phyloP scores from a whole-genome alignment of 2,113 vertebrate genomes.

The Elanoides forficatus region DNA sequence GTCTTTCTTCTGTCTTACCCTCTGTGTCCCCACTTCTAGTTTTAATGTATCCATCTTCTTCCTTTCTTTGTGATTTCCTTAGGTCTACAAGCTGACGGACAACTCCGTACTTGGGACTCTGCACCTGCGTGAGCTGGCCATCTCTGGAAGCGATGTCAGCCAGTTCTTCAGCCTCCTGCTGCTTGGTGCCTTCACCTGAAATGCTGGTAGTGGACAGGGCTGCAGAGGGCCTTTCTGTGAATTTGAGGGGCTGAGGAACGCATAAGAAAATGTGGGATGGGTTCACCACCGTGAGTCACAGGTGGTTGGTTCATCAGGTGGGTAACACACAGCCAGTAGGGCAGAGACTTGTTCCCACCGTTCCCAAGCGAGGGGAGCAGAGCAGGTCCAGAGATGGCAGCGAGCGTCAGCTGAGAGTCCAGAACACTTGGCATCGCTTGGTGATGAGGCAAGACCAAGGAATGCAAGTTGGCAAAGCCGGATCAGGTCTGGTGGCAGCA shows the following conservation, averaged over 20 bases:
- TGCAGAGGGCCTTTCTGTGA: neutral
- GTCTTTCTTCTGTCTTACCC: neutral
- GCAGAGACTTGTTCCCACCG: rapidly evolving
- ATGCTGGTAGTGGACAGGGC: neutral
- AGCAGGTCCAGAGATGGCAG: neutral
- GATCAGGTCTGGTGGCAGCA: neutral
- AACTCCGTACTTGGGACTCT: neutral
- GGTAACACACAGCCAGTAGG: neutral
- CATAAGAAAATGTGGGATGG: rapidly evolving
- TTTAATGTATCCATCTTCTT: neutral
- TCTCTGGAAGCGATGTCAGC: neutral
- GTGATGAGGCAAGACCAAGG: neutral
- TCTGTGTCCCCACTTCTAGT: rapidly evolving
- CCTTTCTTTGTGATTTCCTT: neutral
- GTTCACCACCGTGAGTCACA: neutral
- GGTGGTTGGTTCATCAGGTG: neutral
- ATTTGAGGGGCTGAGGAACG: neutral
- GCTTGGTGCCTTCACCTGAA: neutral
- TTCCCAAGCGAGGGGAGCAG: neutral
- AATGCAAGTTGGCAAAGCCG: neutral
- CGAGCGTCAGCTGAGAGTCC: rapidly evolving
- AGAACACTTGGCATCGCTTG: neutral
- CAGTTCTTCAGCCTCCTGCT: neutral
- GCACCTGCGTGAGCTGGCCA: rapidly evolving
- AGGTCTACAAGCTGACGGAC: neutral